phyloP scores from a whole-genome alignment of 2,113 vertebrate genomes.

The Antennarius striatus region DNA sequence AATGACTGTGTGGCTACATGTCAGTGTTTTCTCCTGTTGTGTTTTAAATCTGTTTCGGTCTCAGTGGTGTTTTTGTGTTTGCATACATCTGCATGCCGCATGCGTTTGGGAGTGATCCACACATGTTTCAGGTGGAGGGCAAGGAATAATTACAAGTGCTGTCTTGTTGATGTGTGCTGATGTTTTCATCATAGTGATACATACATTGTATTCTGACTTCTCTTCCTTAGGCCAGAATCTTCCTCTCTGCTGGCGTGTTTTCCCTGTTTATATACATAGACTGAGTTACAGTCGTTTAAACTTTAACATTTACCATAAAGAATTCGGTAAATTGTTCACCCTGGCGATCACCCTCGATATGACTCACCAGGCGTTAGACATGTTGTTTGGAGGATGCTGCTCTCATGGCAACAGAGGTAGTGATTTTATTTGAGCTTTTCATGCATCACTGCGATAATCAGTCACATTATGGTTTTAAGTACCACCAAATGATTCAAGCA shows the following conservation, averaged over 20 bases:
- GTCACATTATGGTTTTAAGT: slow-evolving; percentile 13
- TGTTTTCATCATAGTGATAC: slow-evolving; percentile 16
- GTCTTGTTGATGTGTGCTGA: slow-evolving; percentile 12
- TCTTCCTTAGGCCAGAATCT: slow-evolving; percentile 30
- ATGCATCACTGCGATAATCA: slow-evolving; percentile 33
- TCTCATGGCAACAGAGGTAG: slow-evolving; percentile 38
- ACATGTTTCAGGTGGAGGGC: slow-evolving; percentile 51
- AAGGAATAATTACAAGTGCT: slow-evolving; percentile 18
- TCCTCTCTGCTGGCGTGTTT: neutral
- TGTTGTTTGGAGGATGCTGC: slow-evolving; percentile 51
- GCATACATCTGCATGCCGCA: slow-evolving; percentile 70
- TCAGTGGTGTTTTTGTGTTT: slow-evolving; percentile 25
- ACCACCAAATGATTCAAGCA: slow-evolving; percentile 19
- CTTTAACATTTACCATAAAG: neutral
- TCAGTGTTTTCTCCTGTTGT: slow-evolving; percentile 12
- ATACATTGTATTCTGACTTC: slow-evolving; percentile 1
- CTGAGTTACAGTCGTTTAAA: neutral
- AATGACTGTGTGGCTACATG: neutral
- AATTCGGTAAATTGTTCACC: slow-evolving; percentile 6
- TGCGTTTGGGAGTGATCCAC: slow-evolving; percentile 49
- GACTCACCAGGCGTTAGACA: slow-evolving; percentile 43
- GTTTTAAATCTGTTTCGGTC: slow-evolving; percentile 43
- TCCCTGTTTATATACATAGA: neutral
- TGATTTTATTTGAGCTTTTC: slow-evolving; percentile 42
- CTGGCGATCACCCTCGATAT: slow-evolving; percentile 33